phyloP scores from a whole-genome alignment of 2,113 vertebrate genomes.

The Crotalus helleri region DNA sequence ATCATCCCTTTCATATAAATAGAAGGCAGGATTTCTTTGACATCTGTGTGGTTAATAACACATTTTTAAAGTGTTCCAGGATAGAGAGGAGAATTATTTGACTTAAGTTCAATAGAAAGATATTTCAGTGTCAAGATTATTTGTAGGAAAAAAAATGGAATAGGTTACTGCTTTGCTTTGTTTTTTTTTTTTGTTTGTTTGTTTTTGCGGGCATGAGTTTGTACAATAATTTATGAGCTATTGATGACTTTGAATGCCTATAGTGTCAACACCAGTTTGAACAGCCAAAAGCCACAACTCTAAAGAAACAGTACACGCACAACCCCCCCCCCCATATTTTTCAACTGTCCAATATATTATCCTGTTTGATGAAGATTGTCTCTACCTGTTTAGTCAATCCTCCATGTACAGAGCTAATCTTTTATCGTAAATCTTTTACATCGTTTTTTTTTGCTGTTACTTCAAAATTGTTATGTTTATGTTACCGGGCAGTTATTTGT shows the following conservation, averaged over 20 bases:
- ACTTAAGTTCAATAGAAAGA: constrained; percentile 69
- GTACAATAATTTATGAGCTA: constrained; percentile 47
- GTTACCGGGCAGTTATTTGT: constrained; percentile 9
- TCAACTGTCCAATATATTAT: constrained; percentile 5
- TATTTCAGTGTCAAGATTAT: constrained; percentile 71
- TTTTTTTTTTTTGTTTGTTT: not conserved
- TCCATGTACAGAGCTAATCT: constrained; percentile 32
- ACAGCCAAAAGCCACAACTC: constrained; percentile 22
- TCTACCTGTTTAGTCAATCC: constrained; percentile 34
- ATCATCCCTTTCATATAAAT: constrained; percentile 60
- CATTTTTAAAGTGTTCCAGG: constrained; percentile 70
- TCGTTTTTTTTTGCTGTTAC: not conserved
- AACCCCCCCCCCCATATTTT: not conserved
- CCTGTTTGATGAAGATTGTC: not conserved
- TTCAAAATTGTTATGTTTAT: constrained; percentile 24
- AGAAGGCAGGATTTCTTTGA: constrained; percentile 63
- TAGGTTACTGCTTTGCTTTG: constrained; percentile 48
- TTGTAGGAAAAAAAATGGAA: constrained; percentile 55
- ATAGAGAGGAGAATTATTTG: constrained; percentile 76
- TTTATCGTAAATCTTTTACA: not conserved
- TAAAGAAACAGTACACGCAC: not conserved
- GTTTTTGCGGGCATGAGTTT: constrained; percentile 40
- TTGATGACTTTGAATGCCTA: constrained; percentile 51
- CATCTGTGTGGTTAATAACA: constrained; percentile 69
- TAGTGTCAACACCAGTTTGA: constrained; percentile 34